A percentile compares a stretch with the other conserved stretches of the same genome.
Evolutionary conservation across 1,140 invertebrate genomes (phyloP).

Genomic region (Zaprionus kolodkinae): DNA sequence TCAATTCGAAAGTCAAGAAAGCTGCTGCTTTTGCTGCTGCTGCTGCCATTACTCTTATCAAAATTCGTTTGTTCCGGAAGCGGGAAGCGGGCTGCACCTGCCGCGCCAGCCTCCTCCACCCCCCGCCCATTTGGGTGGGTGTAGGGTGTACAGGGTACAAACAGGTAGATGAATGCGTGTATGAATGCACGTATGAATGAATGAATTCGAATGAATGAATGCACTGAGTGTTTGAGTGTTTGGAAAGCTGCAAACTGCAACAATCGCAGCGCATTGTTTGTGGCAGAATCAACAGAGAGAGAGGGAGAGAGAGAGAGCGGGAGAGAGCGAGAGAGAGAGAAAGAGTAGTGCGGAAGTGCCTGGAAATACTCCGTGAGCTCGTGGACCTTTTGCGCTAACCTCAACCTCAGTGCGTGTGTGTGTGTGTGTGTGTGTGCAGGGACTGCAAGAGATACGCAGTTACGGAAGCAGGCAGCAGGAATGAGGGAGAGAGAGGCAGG

Average conservation of each 20-base stretch:
- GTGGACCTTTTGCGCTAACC: slow-evolving; percentile 24
- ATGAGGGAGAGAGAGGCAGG: slow-evolving; percentile 3
- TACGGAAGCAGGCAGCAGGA: neutral
- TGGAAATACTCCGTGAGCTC: slow-evolving; percentile 57
- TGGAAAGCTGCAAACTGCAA: slow-evolving; percentile 69
- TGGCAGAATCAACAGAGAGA: slow-evolving; percentile 25
- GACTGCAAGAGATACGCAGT: slow-evolving; percentile 3
- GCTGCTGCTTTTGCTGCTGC: no score
- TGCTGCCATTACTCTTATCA: no score
- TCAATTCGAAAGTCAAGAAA: neutral
- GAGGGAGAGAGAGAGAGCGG: no score
- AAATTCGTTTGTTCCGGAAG: slow-evolving; percentile 7
- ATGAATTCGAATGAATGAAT: slow-evolving; percentile 1
- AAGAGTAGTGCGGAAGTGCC: slow-evolving; percentile 52
- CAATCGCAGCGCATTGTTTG: slow-evolving; percentile 67
- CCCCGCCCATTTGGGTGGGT: no score
- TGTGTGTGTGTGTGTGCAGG: slow-evolving; percentile 34
- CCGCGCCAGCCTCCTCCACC: no score
- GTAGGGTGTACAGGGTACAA: neutral
- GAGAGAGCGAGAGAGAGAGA: no score
- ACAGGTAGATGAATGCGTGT: slow-evolving; percentile 51
- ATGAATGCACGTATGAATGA: neutral
- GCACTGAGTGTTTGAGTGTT: slow-evolving; percentile 49
- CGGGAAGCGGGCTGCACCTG: slow-evolving; percentile 18
- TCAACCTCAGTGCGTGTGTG: slow-evolving; percentile 34